Evolutionary conservation across 92 coral and sea anemone genomes (phyloP).

Genomic region (Porites evermanni): DNA sequence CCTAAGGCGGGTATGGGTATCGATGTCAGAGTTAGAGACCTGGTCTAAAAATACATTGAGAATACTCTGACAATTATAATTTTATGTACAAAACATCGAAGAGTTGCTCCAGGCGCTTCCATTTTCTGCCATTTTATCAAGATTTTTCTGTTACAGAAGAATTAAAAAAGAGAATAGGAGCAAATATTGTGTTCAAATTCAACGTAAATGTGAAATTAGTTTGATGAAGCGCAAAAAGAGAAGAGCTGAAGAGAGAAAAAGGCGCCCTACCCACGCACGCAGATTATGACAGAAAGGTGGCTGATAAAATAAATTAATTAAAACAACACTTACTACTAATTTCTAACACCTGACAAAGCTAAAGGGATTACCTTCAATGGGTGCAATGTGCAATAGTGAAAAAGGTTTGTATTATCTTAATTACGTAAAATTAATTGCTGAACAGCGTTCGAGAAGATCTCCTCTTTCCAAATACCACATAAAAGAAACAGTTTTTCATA

Average conservation of each 20-base stretch:
- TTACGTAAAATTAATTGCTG: background rate
- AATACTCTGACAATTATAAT: too few relatives aligned
- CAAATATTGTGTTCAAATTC: background rate
- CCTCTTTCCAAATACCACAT: background rate
- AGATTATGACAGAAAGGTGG: background rate
- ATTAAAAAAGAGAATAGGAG: too few relatives aligned
- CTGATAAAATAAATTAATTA: background rate
- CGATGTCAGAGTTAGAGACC: too few relatives aligned
- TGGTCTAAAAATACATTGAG: too few relatives aligned
- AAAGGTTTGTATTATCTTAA: background rate
- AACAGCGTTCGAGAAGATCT: background rate
- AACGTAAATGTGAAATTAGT: background rate
- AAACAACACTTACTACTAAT: background rate
- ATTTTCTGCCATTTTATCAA: too few relatives aligned
- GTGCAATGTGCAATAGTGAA: conserved; percentile 30
- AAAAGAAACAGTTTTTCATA: background rate
- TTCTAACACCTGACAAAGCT: conserved; percentile 24
- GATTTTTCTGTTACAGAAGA: too few relatives aligned
- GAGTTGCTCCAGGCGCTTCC: too few relatives aligned
- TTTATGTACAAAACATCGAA: too few relatives aligned
- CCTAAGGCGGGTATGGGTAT: too few relatives aligned
- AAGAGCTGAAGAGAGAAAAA: background rate
- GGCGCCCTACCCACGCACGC: background rate
- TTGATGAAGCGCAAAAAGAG: background rate
- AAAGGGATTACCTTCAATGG: conserved; percentile 51